A percentile compares a stretch with the other conserved stretches of the same genome.
Conservation (phyloP, 2,113 vertebrate genomes). For the Atractosteus spatula region DNA sequence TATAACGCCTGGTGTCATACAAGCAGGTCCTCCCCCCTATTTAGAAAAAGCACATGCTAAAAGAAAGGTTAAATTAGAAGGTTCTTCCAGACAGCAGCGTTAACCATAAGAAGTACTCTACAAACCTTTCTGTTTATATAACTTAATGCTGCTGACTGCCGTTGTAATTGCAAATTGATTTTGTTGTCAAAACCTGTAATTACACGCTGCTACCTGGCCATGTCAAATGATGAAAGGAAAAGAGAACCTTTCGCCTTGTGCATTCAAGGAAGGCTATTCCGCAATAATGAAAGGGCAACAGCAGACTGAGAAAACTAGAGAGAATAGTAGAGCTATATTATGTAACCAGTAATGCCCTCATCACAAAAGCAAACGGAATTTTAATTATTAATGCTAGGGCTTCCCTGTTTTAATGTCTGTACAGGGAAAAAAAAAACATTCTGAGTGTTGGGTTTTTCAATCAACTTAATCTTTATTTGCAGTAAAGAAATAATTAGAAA, state of each 20-base stretch:
- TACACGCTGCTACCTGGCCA: slow-evolving; percentile 32
- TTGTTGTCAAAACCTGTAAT: slow-evolving; percentile 45
- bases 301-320: not conserved
- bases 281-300: not conserved
- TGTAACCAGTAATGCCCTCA: slow-evolving; percentile 44
- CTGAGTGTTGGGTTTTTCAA: slow-evolving; percentile 7
- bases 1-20: no score
- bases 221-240: slow-evolving; percentile 24
- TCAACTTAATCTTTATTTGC: no score
- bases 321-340: slow-evolving; percentile 36
- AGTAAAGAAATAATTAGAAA: no score
- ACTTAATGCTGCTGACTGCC: slow-evolving; percentile 37
- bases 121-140: slow-evolving; percentile 28
- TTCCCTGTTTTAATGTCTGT: slow-evolving; percentile 53
- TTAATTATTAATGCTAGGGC: slow-evolving; percentile 61
- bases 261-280: not conserved
- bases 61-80: slow-evolving; percentile 32
- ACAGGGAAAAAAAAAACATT: slow-evolving; percentile 3
- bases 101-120: slow-evolving; percentile 31
- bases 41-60: no score
- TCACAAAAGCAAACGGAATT: slow-evolving; percentile 25
- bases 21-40: no score
- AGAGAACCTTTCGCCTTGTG: no score
- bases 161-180: slow-evolving; percentile 55
- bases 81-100: slow-evolving; percentile 37